These are phyloP conservation scores for Gonioctena quinquepunctata DNA, from an alignment of 1,140 invertebrate genomes.

Conservation along the genomic window DNA sequence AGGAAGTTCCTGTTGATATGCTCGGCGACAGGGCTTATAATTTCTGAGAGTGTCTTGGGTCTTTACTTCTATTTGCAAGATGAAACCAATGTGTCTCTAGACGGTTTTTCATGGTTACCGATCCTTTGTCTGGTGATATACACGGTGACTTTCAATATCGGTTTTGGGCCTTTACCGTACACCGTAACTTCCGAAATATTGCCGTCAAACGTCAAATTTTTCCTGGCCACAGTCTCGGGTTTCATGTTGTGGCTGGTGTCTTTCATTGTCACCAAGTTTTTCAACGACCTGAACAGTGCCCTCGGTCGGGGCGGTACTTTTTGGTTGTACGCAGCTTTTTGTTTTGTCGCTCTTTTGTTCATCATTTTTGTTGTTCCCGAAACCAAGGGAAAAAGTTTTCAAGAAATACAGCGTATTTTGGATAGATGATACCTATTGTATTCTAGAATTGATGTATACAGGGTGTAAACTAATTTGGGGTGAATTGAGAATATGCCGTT, in stretches of 20 bases:
- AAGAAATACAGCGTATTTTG: slow-evolving; percentile 29
- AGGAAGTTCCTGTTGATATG: slow-evolving; percentile 70
- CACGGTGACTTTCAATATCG: slow-evolving; percentile 48
- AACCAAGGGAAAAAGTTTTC: slow-evolving; percentile 35
- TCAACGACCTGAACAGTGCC: slow-evolving; percentile 61
- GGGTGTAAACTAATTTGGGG: no score
- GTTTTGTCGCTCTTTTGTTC: slow-evolving; percentile 24
- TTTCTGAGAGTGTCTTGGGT: slow-evolving; percentile 38
- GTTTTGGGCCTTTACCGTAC: slow-evolving; percentile 82
- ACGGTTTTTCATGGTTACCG: slow-evolving; percentile 37
- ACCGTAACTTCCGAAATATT: slow-evolving; percentile 82
- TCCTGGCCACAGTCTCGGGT: slow-evolving; percentile 70
- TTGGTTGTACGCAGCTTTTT: slow-evolving; percentile 71
- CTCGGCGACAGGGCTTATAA: slow-evolving; percentile 66
- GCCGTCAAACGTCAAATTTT: slow-evolving; percentile 73
- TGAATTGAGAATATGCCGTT: no score
- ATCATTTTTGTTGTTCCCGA: slow-evolving; percentile 25
- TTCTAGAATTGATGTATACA: no score
- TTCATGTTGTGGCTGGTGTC: slow-evolving; percentile 77
- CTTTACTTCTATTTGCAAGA: slow-evolving; percentile 39
- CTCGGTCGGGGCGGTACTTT: slow-evolving; percentile 74
- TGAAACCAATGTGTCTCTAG: slow-evolving; percentile 17
- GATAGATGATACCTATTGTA: slow-evolving; percentile 5
- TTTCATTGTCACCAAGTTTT: slow-evolving; percentile 71
- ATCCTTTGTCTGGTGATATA: slow-evolving; percentile 32